Percentiles rank a stretch among this genome's conserved stretches.
These are phyloP conservation scores for Parnassius orleans DNA, from an alignment of 2,888 invertebrate species.

Conservation along the genomic window DNA sequence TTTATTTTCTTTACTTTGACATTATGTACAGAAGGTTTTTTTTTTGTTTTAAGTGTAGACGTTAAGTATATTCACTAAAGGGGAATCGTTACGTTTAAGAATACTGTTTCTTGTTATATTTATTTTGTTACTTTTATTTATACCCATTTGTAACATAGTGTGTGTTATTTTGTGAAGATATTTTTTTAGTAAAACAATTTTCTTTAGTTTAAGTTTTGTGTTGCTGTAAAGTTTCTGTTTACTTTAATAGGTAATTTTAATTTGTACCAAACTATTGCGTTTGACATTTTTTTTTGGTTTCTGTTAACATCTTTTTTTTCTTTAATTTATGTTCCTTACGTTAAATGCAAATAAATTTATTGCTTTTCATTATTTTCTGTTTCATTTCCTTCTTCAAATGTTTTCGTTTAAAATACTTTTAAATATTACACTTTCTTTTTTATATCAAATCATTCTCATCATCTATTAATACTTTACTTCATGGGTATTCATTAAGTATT, in stretches of 20 bases:
- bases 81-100: constrained; percentile 81
- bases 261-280: constrained; percentile 44
- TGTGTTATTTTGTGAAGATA: constrained; percentile 52
- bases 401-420: too few species aligned
- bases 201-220: constrained; percentile 39
- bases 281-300: constrained; percentile 63
- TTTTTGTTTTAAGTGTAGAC: constrained; percentile 37
- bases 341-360: constrained; percentile 77
- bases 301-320: constrained; percentile 78
- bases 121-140: constrained; percentile 70
- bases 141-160: constrained; percentile 53
- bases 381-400: constrained; percentile 36
- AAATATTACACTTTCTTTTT: background rate
- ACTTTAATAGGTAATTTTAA: constrained; percentile 49
- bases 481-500: background rate
- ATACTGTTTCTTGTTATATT: constrained; percentile 70
- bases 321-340: constrained; percentile 69
- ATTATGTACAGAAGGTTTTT: constrained; percentile 28
- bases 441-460: background rate
- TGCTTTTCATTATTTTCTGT: constrained; percentile 65
- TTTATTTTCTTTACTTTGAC: constrained; percentile 29
- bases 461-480: background rate
- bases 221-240: constrained; percentile 37
- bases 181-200: constrained; percentile 27
- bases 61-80: constrained; percentile 47